phyloP scores from a whole-genome alignment of 2,113 vertebrate species.

The Setophaga petechia region DNA sequence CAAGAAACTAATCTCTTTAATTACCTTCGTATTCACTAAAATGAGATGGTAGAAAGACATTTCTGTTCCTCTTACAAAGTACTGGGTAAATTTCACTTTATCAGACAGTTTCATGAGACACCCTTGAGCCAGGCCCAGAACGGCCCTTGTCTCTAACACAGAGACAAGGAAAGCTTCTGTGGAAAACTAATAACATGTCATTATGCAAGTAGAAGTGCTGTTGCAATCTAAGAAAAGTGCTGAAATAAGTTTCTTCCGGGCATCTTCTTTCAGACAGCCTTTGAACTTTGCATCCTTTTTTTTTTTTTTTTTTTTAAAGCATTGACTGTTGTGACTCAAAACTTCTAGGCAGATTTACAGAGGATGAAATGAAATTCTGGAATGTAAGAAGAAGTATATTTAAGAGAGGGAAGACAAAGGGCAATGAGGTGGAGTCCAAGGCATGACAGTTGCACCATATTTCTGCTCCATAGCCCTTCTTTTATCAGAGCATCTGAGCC shows the following conservation, averaged over 20 bases:
- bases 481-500: not conserved
- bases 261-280: conserved; percentile 1
- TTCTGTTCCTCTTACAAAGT: not conserved
- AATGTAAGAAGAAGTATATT: not conserved
- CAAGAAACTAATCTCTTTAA: not conserved
- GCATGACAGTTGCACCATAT: not conserved
- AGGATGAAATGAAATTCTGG: not conserved
- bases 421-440: not conserved
- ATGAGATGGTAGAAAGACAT: not conserved
- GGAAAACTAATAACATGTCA: not conserved
- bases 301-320: too few relatives aligned
- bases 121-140: not conserved
- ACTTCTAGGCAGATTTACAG: not conserved
- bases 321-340: not conserved
- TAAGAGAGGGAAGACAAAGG: not conserved
- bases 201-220: not conserved
- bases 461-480: not conserved
- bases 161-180: not conserved
- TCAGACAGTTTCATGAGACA: not conserved
- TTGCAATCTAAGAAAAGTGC: conserved; percentile 30
- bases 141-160: not conserved
- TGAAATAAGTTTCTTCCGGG: conserved; percentile 8
- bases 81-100: not conserved
- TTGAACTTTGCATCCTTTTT: not conserved
- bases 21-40: not conserved